Evolutionary conservation across 2,797 vertebrate species (phyloP), one percentile per base, ranked within the genome.

Genomic region (Hoplostethus mediterraneus): DNA sequence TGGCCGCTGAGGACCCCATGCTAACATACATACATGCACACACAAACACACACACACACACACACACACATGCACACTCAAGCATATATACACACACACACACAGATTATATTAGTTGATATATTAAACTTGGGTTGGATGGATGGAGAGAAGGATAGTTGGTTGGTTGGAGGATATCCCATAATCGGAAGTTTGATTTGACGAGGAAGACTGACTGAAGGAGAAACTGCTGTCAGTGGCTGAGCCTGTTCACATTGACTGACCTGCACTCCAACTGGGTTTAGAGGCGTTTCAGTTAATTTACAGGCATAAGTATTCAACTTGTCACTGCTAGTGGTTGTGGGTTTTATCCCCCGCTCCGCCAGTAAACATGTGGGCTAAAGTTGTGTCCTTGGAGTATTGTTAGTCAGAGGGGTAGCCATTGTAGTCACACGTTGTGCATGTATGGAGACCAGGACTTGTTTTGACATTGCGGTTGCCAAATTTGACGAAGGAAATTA

Each of bases 281-380:
- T 36, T 11, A 48, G 38, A 67, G 17, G 63, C 59, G 73, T 71
- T 81, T 70, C 61, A 65, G 59, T 70, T 78, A 48, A 85, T 86
- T 86, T 67, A 57, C 55, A 77, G 74, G 53, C 73, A 73, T 82
- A 69, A 88, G 87, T 85, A 82, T 82, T 89, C 61, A 63, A 73
- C 73, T 83, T 84, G 85, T 84, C 85, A 76, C 40, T 67, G 54
- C 58, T 64, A 75, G 67, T 79, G 49, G 68, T 82, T 82, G 56
- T 71, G 71, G 65, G 72, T 63, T 90, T 86, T 79, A 76, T 76
- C 70, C 67, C n/a, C 45, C 76, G 63, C 77, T 82, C 63, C 73
- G 63, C 67, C 59, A 69, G 77, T 78, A 86, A 88, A 87, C 77
- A 83, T 72, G 82, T 83, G 75, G 77, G 87, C 68, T 75, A 65